Evolutionary conservation across 2,888 invertebrate species (phyloP).

Genomic region (Patella depressa): DNA sequence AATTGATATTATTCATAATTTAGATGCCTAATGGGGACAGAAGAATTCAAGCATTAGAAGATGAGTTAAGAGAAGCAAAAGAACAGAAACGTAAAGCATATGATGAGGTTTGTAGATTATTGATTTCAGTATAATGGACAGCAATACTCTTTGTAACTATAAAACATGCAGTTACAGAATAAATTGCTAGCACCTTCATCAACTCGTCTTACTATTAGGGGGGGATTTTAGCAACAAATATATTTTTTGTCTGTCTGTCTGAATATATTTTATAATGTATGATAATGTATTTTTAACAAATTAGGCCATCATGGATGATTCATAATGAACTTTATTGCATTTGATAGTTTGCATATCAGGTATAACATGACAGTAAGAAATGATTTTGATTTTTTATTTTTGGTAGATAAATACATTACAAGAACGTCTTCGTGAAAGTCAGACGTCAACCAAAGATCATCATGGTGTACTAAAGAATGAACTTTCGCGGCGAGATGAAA

Average conservation of each 20-base stretch:
- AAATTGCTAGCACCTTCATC: too few species aligned
- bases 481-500: conserved; percentile 65
- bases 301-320: conserved; percentile 24
- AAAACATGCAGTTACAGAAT: too few species aligned
- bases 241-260: too few species aligned
- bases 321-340: too few species aligned
- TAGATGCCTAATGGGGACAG: conserved; percentile 66
- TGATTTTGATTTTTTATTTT: neutral
- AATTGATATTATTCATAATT: conserved; percentile 8
- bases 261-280: too few species aligned
- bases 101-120: conserved; percentile 57
- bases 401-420: conserved; percentile 60
- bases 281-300: conserved; percentile 14
- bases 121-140: too few species aligned
- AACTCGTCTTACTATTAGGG: too few species aligned
- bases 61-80: conserved; percentile 60
- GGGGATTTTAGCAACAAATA: too few species aligned
- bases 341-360: too few species aligned
- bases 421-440: conserved; percentile 61
- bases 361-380: too few species aligned
- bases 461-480: conserved; percentile 66
- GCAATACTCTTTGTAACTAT: too few species aligned
- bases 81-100: conserved; percentile 59
- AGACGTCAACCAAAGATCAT: conserved; percentile 62
- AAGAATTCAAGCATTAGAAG: conserved; percentile 58